Percentiles rank a stretch among this genome's conserved stretches.
These are phyloP conservation scores for Pteropus rufus DNA, from an alignment of 2,797 vertebrate species.

Conservation along the genomic window DNA sequence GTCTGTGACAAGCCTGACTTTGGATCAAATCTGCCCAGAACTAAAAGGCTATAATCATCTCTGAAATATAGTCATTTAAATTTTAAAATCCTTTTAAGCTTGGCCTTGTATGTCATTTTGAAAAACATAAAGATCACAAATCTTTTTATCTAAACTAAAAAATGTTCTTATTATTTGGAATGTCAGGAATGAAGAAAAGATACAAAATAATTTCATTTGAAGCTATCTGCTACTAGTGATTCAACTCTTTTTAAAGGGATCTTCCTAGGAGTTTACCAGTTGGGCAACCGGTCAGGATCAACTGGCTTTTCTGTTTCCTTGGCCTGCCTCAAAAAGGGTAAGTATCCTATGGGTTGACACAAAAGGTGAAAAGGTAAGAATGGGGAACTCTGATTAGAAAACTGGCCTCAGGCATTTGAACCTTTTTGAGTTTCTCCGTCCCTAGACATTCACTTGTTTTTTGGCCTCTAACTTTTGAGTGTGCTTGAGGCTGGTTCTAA, in stretches of 20 bases:
- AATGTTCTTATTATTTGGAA: conserved; percentile 30
- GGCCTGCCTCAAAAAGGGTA: conserved; percentile 3
- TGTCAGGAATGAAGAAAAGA: conserved; percentile 42
- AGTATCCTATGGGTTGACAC: not conserved
- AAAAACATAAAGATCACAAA: conserved; percentile 57
- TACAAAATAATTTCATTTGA: conserved; percentile 51
- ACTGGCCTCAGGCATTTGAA: not conserved
- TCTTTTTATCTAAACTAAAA: conserved; percentile 46
- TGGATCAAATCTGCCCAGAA: conserved; percentile 50
- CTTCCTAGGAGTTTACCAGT: conserved; percentile 5
- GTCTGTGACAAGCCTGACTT: conserved; percentile 23
- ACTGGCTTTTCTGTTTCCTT: conserved; percentile 17
- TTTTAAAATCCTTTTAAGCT: conserved; percentile 62
- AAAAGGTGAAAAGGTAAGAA: conserved; percentile 44
- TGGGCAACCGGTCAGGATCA: not conserved
- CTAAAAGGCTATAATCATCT: conserved; percentile 60
- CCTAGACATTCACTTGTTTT: conserved; percentile 23
- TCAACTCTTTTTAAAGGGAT: conserved; percentile 41
- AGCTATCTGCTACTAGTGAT: conserved; percentile 28
- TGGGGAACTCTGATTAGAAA: conserved; percentile 42
- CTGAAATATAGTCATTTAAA: conserved; percentile 52
- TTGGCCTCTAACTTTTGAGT: not conserved
- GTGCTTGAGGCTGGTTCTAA: not conserved
- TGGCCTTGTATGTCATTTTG: conserved; percentile 30
- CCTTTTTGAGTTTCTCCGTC: conserved; percentile 27